phyloP scores from a whole-genome alignment of 2,113 vertebrate species.

The Empidonax traillii region DNA sequence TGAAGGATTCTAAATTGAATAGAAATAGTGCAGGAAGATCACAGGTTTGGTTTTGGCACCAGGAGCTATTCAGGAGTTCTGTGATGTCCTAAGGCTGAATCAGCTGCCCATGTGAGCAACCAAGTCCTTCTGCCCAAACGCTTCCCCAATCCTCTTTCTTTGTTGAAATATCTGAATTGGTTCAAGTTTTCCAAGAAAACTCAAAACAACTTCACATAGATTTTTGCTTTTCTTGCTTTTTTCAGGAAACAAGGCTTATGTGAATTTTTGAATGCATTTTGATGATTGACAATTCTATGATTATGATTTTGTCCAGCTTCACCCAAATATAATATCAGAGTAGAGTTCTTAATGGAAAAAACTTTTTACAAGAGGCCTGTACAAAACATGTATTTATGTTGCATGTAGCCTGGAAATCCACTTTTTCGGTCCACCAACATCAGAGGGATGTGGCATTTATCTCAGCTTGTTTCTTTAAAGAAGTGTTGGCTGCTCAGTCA shows the following conservation, averaged over 20 bases:
- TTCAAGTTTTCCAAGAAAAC: not conserved
- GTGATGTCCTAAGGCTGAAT: slow-evolving; percentile 27
- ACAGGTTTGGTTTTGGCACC: not conserved
- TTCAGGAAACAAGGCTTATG: not conserved
- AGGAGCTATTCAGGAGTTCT: not conserved
- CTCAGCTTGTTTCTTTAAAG: not conserved
- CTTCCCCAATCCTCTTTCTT: not conserved
- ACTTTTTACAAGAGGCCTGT: not conserved
- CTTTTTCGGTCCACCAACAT: not conserved
- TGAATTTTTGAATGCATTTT: not conserved
- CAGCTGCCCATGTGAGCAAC: not conserved
- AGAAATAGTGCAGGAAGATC: not conserved
- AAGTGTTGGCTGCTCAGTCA: not conserved
- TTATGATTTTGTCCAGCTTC: not conserved
- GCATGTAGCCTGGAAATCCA: not conserved
- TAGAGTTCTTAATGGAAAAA: not conserved
- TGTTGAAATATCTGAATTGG: not conserved
- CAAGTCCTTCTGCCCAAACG: not conserved
- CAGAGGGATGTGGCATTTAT: not conserved
- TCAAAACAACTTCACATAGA: not conserved
- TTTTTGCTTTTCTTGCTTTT: not conserved
- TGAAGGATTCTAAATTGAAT: not conserved
- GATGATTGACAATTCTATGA: not conserved
- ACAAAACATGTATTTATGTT: not conserved
- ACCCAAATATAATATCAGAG: not conserved